Base-by-base conservation (phyloP, 2,888 invertebrate species). In the Smittia aterrima region DNA sequence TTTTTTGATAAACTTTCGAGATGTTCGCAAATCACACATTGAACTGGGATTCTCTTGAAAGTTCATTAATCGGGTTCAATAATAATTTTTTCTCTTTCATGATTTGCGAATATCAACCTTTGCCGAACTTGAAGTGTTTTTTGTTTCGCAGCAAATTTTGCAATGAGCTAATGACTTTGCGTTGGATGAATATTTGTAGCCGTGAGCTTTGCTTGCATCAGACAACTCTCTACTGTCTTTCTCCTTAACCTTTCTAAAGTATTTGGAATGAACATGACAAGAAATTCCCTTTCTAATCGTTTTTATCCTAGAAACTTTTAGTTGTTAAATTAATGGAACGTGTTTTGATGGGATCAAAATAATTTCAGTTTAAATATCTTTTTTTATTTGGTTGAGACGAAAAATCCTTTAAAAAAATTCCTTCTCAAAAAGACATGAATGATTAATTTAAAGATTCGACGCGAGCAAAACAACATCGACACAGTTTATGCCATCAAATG, bases 401-500 rank as follows among this genome's bases (percentile, higher is more conserved):
- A 9, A 32, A 32, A 6, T 9, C 32, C 9, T 32, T 32, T 32
- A 9, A n/a, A n/a, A n/a, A n/a, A 18, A 7, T 18, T 58, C 18
- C 9, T 58, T n/a, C 20, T 9, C 58, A 58, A 58, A 4, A 58
- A 18, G 18, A 58, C 4, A 18, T 22, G 22, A 18, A 27, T 70
- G 18, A 70, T 70, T 68, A 25, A 66, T 67, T 67, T 67, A 18
- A 58, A 58, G 58, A 58, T 22, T 58, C 58, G 18, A 20, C 58
- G 22, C 58, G 58, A 11, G 88, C 88, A 84, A 90, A 92, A 86
- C 92, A 92, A 85, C 94, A 94, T 87, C 92, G 94, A 85, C 94
- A 95, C 92, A 94, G 94, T 89, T 92, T 95, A 88, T 92, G 93
- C 87, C 93, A 94, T 87, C 94, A 94, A 90, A 92, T 93, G 91